Conservation (phyloP, 2,113 vertebrate genomes). For the Mus spicilegus region DNA sequence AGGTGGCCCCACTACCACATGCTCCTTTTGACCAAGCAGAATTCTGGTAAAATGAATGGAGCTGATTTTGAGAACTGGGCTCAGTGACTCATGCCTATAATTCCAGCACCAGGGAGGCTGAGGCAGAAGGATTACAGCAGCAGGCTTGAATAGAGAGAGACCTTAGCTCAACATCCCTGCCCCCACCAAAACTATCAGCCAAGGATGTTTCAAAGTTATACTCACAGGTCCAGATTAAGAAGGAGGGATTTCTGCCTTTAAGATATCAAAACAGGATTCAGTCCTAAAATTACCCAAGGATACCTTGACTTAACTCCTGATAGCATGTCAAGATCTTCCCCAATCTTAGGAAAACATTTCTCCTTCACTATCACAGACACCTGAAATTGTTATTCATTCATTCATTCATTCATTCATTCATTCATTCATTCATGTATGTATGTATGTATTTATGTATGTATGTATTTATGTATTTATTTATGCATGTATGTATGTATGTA, state of each 20-base stretch:
- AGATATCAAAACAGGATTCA: background rate
- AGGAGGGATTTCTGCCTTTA: background rate
- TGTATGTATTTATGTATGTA: background rate
- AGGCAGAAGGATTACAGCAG: background rate
- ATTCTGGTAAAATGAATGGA: background rate
- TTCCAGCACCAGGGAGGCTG: background rate
- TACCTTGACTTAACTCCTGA: background rate
- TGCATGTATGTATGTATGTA: no score
- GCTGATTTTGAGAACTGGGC: background rate
- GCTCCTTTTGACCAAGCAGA: background rate
- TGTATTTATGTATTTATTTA: background rate
- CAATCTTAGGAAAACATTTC: background rate
- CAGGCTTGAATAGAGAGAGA: background rate
- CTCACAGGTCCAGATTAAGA: background rate
- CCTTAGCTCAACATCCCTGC: background rate
- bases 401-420: no score
- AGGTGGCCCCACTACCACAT: background rate
- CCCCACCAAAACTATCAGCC: background rate
- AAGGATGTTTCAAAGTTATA: background rate
- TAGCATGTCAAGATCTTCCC: conserved; percentile 17
- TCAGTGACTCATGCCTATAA: background rate
- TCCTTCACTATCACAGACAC: background rate
- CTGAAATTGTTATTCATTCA: background rate
- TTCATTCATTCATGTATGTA: background rate
- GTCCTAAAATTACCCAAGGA: background rate